Conservation (phyloP, 2,113 vertebrate species). For the Tyrannus savana region DNA sequence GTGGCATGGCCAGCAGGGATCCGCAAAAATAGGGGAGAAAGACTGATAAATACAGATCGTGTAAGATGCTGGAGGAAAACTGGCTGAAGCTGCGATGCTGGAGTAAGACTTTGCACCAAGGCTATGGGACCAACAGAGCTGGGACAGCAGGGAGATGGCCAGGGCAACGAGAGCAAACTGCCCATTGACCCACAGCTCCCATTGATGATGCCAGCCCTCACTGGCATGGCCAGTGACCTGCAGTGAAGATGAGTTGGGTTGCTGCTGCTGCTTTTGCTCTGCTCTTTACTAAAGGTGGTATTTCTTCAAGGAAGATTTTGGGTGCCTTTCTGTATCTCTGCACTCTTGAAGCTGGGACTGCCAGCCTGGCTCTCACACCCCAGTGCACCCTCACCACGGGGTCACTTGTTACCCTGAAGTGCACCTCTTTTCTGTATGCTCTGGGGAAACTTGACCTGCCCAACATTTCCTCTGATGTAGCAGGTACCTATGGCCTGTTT, state of each 20-base stretch:
- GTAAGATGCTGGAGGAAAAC: background rate
- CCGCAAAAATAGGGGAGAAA: accelerated
- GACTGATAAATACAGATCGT: background rate
- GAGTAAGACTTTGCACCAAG: background rate
- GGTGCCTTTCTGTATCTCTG: background rate
- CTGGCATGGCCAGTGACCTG: background rate
- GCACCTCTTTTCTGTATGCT: accelerated
- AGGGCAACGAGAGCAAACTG: background rate
- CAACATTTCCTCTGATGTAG: background rate
- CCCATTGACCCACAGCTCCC: accelerated
- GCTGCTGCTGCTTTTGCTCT: background rate
- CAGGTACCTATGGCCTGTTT: background rate
- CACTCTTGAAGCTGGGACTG: accelerated
- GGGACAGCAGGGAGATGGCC: background rate
- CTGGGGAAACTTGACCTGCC: background rate
- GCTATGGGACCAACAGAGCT: background rate
- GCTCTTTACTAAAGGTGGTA: background rate
- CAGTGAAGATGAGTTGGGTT: accelerated
- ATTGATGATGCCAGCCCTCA: background rate
- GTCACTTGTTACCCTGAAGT: background rate
- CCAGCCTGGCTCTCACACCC: background rate
- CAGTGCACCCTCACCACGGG: background rate
- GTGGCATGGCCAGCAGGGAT: background rate
- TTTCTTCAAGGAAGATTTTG: background rate
- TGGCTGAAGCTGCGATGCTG: background rate